A percentile compares a stretch with the other conserved stretches of the same genome.
Conservation (phyloP, 1,140 invertebrate species). For the Drosophila suzukii region DNA sequence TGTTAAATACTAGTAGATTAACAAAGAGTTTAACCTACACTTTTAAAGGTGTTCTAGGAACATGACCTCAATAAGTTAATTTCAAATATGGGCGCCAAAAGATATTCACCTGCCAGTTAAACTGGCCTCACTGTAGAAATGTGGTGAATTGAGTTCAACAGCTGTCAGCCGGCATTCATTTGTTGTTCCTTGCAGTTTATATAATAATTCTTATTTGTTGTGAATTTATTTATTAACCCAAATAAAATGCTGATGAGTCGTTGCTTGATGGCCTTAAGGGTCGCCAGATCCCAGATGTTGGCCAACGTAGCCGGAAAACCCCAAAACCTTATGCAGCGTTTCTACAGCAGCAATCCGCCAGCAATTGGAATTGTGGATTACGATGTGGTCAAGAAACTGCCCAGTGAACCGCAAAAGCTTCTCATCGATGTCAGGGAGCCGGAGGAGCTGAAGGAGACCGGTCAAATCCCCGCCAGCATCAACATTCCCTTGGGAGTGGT, state of each 20-base stretch:
- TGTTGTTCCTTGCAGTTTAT: conserved; percentile 40
- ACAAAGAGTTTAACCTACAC: no score
- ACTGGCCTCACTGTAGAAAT: not conserved
- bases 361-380: conserved; percentile 84
- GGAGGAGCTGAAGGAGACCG: conserved; percentile 87
- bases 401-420: conserved; percentile 82
- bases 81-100: conserved; percentile 1
- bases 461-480: conserved; percentile 88
- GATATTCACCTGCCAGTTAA: not conserved
- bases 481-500: conserved; percentile 88
- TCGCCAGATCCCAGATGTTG: not conserved
- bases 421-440: conserved; percentile 90
- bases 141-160: conserved; percentile 48
- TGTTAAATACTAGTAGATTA: no score
- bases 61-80: not conserved
- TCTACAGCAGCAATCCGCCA: conserved; percentile 16
- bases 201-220: conserved; percentile 50
- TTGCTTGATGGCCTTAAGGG: conserved; percentile 17
- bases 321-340: conserved; percentile 6
- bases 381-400: conserved; percentile 85
- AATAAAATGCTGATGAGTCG: conserved; percentile 41
- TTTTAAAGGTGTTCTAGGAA: no score
- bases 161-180: conserved; percentile 42
- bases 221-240: not conserved
- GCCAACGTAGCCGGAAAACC: not conserved